Conservation (phyloP, 2,797 vertebrate species). For the Picus viridis region DNA sequence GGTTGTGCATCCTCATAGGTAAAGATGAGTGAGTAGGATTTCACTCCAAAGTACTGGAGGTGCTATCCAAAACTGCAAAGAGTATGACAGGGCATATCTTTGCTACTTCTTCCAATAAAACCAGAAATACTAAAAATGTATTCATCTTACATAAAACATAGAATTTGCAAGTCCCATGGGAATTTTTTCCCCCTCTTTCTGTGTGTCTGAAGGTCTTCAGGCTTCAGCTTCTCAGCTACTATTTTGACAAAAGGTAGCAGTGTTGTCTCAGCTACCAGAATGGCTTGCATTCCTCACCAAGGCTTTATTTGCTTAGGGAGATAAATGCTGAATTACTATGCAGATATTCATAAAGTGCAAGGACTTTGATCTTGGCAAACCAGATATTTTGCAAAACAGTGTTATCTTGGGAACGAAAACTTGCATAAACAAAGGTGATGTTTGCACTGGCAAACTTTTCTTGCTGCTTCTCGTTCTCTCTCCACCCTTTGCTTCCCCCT, state of each 20-base stretch:
- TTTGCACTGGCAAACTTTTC: neutral
- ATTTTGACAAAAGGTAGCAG: neutral
- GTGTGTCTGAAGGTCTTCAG: neutral
- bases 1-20: neutral
- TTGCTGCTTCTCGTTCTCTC: neutral
- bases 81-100: neutral
- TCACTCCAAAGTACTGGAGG: neutral
- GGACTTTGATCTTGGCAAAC: conserved; percentile 33
- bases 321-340: neutral
- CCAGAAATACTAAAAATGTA: neutral
- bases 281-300: neutral
- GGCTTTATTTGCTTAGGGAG: neutral
- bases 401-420: neutral
- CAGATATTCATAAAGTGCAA: neutral
- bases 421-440: neutral
- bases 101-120: neutral
- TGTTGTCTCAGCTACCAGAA: neutral
- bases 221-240: neutral
- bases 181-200: neutral
- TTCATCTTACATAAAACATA: neutral
- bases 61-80: neutral
- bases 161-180: neutral
- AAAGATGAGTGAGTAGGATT: neutral
- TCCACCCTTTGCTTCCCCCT: neutral
- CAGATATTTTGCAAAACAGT: neutral